phyloP scores from a whole-genome alignment of 2,888 invertebrate genomes.

The Rhopalosiphum nymphaeae region DNA sequence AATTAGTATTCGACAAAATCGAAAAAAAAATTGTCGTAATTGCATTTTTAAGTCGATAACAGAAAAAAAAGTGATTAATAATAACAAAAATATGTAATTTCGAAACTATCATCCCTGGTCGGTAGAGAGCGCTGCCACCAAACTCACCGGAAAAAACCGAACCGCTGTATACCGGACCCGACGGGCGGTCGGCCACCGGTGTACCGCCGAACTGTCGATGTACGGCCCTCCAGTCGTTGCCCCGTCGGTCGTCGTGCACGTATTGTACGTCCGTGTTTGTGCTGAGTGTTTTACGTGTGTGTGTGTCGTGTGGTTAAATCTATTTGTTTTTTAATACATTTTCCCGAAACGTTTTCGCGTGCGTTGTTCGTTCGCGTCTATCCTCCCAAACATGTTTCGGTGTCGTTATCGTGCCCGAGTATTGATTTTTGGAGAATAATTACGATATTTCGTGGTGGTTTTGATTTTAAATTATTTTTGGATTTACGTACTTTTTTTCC shows the following conservation, averaged over 20 bases:
- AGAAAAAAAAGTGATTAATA: background rate
- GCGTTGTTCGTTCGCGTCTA: background rate
- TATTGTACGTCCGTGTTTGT: background rate
- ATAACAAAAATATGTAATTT: background rate
- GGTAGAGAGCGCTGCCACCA: conserved; percentile 39
- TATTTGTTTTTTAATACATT: background rate
- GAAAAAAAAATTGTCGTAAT: conserved; percentile 10
- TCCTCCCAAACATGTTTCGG: conserved; percentile 3
- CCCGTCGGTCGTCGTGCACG: conserved; percentile 20
- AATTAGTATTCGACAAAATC: background rate
- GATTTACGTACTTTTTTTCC: background rate
- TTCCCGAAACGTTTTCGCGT: background rate
- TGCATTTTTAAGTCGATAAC: background rate
- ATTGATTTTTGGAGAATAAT: background rate
- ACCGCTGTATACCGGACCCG: background rate
- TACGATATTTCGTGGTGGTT: background rate
- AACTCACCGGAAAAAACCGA: conserved; percentile 34
- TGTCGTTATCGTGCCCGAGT: background rate
- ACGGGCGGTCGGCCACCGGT: background rate
- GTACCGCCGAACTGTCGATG: background rate
- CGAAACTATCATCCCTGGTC: background rate
- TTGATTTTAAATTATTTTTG: background rate
- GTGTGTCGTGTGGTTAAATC: background rate
- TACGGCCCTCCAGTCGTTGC: conserved; percentile 20
- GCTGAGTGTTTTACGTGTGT: background rate